Evolutionary conservation across 2,797 vertebrate species (phyloP).

Genomic region (Cryptoblepharus egeriae): DNA sequence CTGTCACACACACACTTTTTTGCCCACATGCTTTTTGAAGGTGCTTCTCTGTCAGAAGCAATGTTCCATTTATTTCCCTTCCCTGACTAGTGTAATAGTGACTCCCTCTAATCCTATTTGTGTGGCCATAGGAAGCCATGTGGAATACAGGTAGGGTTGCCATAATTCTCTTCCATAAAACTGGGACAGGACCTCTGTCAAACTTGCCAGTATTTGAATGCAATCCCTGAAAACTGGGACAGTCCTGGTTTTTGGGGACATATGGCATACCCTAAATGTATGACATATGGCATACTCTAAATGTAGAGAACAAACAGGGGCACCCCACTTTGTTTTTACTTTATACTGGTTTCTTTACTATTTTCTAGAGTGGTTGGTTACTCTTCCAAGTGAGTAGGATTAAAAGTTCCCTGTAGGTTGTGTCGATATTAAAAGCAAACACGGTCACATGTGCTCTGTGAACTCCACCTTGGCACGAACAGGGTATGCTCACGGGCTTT

Average conservation of each 20-base stretch:
- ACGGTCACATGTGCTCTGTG: background rate
- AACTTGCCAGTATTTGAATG: too few species aligned
- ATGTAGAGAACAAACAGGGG: background rate
- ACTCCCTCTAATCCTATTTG: background rate
- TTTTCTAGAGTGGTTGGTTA: background rate
- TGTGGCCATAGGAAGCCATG: background rate
- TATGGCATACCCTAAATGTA: too few species aligned
- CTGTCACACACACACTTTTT: too few species aligned
- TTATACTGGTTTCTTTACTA: background rate
- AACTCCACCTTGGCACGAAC: background rate
- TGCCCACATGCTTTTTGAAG: background rate
- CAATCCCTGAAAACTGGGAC: too few species aligned
- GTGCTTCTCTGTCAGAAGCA: background rate
- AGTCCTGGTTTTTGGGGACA: too few species aligned
- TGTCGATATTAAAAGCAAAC: background rate
- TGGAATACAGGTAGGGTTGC: too few species aligned
- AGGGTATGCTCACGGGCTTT: background rate
- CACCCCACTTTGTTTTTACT: background rate
- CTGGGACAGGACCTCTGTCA: too few species aligned
- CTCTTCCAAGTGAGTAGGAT: background rate
- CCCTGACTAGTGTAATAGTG: background rate
- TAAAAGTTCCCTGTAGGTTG: conserved; percentile 10
- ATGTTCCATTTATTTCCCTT: background rate
- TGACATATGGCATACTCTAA: too few species aligned
- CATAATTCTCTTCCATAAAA: too few species aligned